Conservation (phyloP, 2,113 vertebrate genomes). For the Hypocryptadius cinnamomeus region DNA sequence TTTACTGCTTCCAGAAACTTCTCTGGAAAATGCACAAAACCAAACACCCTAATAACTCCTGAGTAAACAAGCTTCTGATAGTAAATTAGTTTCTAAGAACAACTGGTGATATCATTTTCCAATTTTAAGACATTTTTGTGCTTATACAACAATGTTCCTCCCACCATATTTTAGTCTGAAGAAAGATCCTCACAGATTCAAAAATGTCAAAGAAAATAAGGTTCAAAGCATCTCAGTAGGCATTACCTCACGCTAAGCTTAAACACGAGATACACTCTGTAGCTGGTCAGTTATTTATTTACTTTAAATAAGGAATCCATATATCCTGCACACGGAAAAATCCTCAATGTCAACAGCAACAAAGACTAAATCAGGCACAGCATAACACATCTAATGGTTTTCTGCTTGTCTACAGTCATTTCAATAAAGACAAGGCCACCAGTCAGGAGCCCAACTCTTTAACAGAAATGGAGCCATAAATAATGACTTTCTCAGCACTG, state of each 20-base stretch:
- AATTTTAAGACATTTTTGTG: neutral
- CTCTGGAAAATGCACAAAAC: neutral
- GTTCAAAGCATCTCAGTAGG: neutral
- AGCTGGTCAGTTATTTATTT: neutral
- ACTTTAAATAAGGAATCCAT: neutral
- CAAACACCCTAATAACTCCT: neutral
- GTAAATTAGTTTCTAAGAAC: neutral
- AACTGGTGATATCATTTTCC: neutral
- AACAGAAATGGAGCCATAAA: neutral
- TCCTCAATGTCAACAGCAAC: neutral
- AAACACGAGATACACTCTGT: neutral
- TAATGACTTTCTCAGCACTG: neutral
- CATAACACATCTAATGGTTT: neutral
- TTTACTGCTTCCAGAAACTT: neutral
- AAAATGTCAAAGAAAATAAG: neutral
- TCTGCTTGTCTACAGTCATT: neutral
- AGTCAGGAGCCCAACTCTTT: accelerated
- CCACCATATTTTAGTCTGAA: neutral
- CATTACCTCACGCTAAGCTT: neutral
- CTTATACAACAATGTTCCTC: neutral
- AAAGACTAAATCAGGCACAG: neutral
- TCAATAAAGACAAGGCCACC: neutral
- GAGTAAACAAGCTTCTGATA: neutral
- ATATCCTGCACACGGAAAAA: neutral
- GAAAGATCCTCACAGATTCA: neutral